Conservation (phyloP, 64 coral and sea anemone genomes). For the Dendronephthya gigantea region DNA sequence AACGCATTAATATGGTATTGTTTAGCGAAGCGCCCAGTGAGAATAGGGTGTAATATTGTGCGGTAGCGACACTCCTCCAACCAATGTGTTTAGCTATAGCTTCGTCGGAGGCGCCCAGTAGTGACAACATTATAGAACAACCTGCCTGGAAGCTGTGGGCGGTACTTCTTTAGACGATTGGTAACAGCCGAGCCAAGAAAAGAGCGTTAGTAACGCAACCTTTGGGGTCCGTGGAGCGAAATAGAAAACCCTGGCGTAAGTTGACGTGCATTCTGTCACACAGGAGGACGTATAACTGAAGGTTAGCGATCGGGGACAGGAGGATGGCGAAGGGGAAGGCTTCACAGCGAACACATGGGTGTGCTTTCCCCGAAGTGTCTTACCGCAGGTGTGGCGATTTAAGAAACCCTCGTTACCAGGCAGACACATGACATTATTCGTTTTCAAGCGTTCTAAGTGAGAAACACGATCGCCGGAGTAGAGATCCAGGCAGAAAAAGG, state of each 20-base stretch:
- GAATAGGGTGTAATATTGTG: constrained; percentile 7
- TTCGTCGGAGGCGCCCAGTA: not conserved
- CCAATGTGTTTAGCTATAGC: not conserved
- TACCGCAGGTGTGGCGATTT: not conserved
- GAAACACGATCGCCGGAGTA: constrained; percentile 22
- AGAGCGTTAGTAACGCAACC: not conserved
- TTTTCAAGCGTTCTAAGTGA: constrained; percentile 23
- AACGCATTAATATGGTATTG: not conserved
- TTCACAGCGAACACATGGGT: not conserved
- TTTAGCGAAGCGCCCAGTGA: not conserved
- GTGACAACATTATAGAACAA: not conserved
- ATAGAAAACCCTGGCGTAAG: not conserved
- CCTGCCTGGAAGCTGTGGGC: not conserved
- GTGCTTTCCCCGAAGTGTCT: not conserved
- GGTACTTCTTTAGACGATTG: constrained; percentile 1
- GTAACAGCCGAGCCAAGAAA: not conserved
- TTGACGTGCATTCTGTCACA: constrained; percentile 2
- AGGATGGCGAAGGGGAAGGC: not conserved
- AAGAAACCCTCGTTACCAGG: not conserved
- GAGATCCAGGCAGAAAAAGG: constrained; percentile 45
- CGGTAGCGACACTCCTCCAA: not conserved
- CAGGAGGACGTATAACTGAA: not conserved
- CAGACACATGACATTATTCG: constrained; percentile 18
- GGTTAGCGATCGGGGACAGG: not conserved
- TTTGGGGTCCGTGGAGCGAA: not conserved